phyloP scores from a whole-genome alignment of 2,888 invertebrate species.

The Pycnomerus fuliginosus region DNA sequence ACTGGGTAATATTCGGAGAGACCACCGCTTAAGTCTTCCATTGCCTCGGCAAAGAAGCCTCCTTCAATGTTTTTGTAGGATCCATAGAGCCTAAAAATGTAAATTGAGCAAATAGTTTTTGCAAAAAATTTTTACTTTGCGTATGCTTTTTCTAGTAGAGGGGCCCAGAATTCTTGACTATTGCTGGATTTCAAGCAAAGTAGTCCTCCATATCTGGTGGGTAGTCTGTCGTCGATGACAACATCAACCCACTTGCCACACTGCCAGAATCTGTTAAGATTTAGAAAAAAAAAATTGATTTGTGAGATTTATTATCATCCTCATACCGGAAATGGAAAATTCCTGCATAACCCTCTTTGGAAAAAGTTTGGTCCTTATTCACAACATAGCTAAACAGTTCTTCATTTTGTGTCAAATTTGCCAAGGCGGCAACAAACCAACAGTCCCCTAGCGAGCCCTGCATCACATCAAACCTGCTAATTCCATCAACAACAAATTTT shows the following conservation, averaged over 20 bases:
- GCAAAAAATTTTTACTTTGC: constrained; percentile 64
- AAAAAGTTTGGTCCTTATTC: constrained; percentile 90
- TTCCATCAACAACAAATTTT: constrained; percentile 87
- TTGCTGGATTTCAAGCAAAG: constrained; percentile 83
- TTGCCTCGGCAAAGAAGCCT: constrained; percentile 94
- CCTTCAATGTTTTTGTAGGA: constrained; percentile 62
- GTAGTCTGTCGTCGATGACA: constrained; percentile 86
- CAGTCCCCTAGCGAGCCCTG: constrained; percentile 97
- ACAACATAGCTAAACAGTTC: constrained; percentile 89
- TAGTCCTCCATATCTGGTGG: constrained; percentile 77
- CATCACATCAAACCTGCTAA: constrained; percentile 93
- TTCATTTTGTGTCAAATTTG: constrained; percentile 82
- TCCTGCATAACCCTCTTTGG: constrained; percentile 88
- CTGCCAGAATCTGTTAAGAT: constrained; percentile 75
- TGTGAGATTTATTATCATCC: neutral
- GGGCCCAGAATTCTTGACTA: constrained; percentile 91
- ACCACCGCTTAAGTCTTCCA: constrained; percentile 97
- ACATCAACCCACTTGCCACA: constrained; percentile 92
- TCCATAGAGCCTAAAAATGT: constrained; percentile 26
- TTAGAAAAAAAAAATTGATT: neutral
- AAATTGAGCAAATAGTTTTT: neutral
- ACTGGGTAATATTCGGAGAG: constrained; percentile 63
- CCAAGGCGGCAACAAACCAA: constrained; percentile 92
- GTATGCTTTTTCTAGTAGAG: constrained; percentile 89
- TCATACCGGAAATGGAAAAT: constrained; percentile 87